phyloP scores from a whole-genome alignment of 1,140 invertebrate species.

The Maniola jurtina region DNA sequence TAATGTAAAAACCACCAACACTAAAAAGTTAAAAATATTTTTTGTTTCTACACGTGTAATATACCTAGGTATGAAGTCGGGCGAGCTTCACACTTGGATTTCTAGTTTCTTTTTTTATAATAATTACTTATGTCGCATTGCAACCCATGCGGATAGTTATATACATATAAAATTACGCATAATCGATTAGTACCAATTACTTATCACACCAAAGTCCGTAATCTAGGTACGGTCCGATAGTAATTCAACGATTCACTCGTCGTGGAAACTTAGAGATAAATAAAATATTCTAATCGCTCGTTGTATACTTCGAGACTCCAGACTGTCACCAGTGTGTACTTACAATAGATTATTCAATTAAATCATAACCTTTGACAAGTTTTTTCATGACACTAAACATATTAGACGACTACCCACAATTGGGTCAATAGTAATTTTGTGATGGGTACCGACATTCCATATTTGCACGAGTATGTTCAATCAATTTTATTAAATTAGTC shows the following conservation, averaged over 20 bases:
- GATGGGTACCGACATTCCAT: background rate
- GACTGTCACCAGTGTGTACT: background rate
- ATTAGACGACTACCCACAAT: background rate
- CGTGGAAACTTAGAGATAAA: constrained; percentile 27
- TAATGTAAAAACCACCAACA: no score
- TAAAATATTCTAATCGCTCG: constrained; percentile 18
- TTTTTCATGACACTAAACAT: background rate
- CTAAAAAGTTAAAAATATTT: no score
- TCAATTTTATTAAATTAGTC: background rate
- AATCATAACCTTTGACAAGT: background rate
- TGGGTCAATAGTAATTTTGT: background rate
- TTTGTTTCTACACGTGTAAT: no score
- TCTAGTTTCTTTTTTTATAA: no score
- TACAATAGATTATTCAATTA: constrained; percentile 6
- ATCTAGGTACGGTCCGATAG: constrained; percentile 22
- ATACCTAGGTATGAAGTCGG: no score
- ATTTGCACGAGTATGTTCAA: background rate
- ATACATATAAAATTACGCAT: constrained; percentile 3
- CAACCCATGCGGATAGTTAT: background rate
- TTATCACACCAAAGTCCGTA: constrained; percentile 18
- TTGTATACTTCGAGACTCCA: background rate
- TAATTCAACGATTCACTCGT: constrained; percentile 18
- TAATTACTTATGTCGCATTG: background rate
- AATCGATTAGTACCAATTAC: constrained; percentile 21
- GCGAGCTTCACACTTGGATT: no score